A percentile compares a stretch with the other conserved stretches of the same genome.
These are phyloP conservation scores for Globia sparganii DNA, from an alignment of 2,888 invertebrate genomes.

Conservation along the genomic window DNA sequence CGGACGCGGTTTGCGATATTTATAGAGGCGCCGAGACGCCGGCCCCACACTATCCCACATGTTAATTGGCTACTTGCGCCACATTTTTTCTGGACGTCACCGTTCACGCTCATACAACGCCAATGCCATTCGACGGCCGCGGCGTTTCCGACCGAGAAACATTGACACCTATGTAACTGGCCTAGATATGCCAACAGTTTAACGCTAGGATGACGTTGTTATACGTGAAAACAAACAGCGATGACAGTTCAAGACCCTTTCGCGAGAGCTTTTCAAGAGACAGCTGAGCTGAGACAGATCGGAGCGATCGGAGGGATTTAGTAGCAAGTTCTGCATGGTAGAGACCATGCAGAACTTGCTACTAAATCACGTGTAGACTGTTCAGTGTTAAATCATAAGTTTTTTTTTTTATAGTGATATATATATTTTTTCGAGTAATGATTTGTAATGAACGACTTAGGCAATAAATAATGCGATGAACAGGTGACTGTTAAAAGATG, in stretches of 20 bases:
- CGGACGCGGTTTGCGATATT: conserved; percentile 78
- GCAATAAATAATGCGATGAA: conserved; percentile 37
- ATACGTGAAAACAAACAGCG: conserved; percentile 72
- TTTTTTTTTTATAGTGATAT: neutral
- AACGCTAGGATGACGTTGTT: conserved; percentile 75
- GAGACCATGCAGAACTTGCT: conserved; percentile 1
- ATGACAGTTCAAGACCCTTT: conserved; percentile 71
- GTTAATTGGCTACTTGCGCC: conserved; percentile 88
- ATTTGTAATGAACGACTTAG: conserved; percentile 11
- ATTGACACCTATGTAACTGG: conserved; percentile 88
- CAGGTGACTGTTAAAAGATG: conserved; percentile 58
- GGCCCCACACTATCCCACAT: conserved; percentile 86
- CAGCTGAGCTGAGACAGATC: conserved; percentile 22
- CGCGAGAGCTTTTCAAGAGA: conserved; percentile 32
- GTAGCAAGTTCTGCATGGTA: no score
- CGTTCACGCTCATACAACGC: conserved; percentile 81
- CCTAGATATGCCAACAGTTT: conserved; percentile 79
- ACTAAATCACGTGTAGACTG: neutral
- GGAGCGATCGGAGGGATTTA: neutral
- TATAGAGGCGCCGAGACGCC: conserved; percentile 88
- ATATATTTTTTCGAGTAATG: neutral
- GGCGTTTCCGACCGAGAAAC: conserved; percentile 85
- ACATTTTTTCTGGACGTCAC: conserved; percentile 87
- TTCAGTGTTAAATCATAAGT: neutral
- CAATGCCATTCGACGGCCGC: conserved; percentile 83